Base-by-base conservation (phyloP, 2,797 vertebrate genomes). In the Meriones psammophilus region DNA sequence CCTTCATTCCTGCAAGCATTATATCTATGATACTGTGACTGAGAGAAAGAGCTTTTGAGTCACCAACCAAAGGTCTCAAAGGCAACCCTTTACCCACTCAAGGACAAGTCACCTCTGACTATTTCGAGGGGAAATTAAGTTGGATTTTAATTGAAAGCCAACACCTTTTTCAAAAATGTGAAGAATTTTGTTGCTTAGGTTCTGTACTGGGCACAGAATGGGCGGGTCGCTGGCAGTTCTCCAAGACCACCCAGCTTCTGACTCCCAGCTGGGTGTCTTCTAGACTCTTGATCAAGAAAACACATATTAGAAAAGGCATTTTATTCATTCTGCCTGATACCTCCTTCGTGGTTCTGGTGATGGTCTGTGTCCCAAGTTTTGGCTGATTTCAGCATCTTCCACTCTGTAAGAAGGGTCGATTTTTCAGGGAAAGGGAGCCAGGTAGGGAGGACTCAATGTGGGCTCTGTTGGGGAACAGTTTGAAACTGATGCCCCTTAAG, bases 141-240 rank as follows among this genome's bases (percentile, higher is more conserved):
- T 84, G 78, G 94, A 77, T 88, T 54, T 54, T 39, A 91, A 81
- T 77, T 30, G 17, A 88, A 95, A 91, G 88, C 42, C 74, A 89
- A 94, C 94, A 91, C 97, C 92, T 92, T 96, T 93, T 96, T 1
- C 22, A 96, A 90, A 96, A 94, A 97, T 93, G 92, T 71, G 30
- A 92, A 84, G 36, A 94, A 94, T 69, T 79, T 86, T 36, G 89
- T 89, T 92, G 69, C 56, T 96, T 93, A 62, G 28, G 85, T 1
- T 87, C 60, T 76, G 92, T 62, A 1, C 58, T 71, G 66, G 77
- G 85, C 71, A 83, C 62, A 22, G 30, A 54, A 68, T 13, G 69
- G 89, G 76, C 42, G 68, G 77, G 90, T 89, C 6, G 7, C 66
- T 78, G 93, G 93, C 0, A 0, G 54, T 76, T 89, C 88, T 92